phyloP scores from a whole-genome alignment of 2,797 vertebrate species.

The Pachyuromys duprasi region DNA sequence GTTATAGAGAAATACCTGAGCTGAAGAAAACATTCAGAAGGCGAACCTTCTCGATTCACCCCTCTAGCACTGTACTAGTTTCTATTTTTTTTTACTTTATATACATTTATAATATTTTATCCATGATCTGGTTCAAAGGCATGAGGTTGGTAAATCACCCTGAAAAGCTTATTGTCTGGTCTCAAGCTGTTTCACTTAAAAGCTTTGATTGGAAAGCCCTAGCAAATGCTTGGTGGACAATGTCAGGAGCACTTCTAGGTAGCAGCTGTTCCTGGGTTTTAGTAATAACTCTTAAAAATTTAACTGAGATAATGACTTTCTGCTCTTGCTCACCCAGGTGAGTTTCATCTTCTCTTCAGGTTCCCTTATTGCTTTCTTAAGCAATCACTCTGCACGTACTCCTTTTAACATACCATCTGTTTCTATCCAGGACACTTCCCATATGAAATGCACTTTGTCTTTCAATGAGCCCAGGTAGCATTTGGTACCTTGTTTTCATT shows the following conservation, averaged over 20 bases:
- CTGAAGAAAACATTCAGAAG: not conserved
- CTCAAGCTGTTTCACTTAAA: constrained; percentile 9
- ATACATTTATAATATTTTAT: not conserved
- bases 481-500: not conserved
- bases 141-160: not conserved
- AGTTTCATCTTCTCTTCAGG: not conserved
- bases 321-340: not conserved
- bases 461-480: not conserved
- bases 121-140: not conserved
- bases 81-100: not conserved
- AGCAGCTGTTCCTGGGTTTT: not conserved
- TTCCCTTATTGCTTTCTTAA: constrained; percentile 13
- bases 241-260: not conserved
- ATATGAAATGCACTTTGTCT: constrained; percentile 39
- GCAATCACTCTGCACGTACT: not conserved
- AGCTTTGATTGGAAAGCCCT: not conserved
- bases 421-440: not conserved
- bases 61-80: not conserved
- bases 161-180: not conserved
- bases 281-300: not conserved
- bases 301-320: not conserved
- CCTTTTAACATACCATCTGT: not conserved
- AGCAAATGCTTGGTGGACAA: not conserved
- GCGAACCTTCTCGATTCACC: not conserved
- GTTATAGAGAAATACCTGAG: not conserved